Evolutionary conservation across 2,888 invertebrate genomes (phyloP), one percentile per base, ranked within the genome.

Genomic region (Sphinx pinastri): DNA sequence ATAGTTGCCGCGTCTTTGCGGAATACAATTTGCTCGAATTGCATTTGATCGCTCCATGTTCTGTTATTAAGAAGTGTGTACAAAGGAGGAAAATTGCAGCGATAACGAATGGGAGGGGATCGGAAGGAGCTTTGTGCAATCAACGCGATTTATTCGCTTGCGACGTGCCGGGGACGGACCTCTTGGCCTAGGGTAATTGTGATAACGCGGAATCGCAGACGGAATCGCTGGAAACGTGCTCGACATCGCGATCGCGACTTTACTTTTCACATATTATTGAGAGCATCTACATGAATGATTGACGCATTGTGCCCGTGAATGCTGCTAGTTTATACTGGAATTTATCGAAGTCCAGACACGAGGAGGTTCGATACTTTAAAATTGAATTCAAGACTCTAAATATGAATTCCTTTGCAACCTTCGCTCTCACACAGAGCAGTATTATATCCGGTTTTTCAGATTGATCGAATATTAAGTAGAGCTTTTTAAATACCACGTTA

Each of bases 41-140:
- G 87, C 87, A 87, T 86, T 84, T 82, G 78, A 81, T 79, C 76
- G 79, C 75, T 77, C 76, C 74, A 73, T 76, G 79, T 79, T 80
- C 86, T 87, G 82, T 88, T 87, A 88, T 88, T 88, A 88, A 85
- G 86, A 86, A 84, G 77, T 81, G 78, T 83, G 81, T 82, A 83
- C 83, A 84, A 80, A 82, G 78, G 82, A 81, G 82, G 82, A 88
- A 88, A 89, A 89, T 88, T 88, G 90, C 89, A 88, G 82, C 86
- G 84, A 86, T 91, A 92, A 89, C 89, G 88, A 89, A 92, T 92
- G 88, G 89, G 87, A 88, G 89, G 88, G 88, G 86, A 84, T 81
- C 81, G 85, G 76, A 81, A 84, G 87, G 78, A 85, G 87, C 92
- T 93, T 93, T 93, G 93, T 91, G 90, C 93, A 93, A 93, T 93